Percentiles rank a stretch among this genome's conserved stretches.
Evolutionary conservation across 2,113 vertebrate genomes (phyloP).

Genomic region (Odontophorus gujanensis): DNA sequence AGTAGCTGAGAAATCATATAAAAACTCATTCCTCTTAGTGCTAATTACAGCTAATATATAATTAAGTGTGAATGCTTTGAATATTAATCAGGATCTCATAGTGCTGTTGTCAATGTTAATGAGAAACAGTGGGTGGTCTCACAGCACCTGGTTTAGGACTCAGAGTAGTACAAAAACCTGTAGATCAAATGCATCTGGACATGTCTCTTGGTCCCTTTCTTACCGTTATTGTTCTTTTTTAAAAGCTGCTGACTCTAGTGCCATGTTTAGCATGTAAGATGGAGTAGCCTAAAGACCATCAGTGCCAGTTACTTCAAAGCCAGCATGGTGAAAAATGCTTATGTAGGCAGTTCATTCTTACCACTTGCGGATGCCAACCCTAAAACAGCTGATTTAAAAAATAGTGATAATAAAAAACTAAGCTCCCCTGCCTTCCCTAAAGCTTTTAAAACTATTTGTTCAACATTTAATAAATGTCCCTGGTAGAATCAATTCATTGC

Average conservation of each 20-base stretch:
- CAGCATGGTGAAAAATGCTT: neutral
- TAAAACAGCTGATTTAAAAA: neutral
- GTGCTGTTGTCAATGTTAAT: slow-evolving; percentile 81
- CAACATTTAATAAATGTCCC: neutral
- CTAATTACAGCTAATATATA: too few relatives aligned
- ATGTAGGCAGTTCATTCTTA: neutral
- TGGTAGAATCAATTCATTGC: neutral
- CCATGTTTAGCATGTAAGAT: neutral
- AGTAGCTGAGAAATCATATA: slow-evolving; percentile 61
- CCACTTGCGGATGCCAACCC: neutral
- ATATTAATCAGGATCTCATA: slow-evolving; percentile 80
- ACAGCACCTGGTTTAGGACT: slow-evolving; percentile 79
- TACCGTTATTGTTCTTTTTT: neutral
- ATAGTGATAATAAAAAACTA: neutral
- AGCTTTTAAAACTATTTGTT: neutral
- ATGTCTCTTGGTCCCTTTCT: neutral
- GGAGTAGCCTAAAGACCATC: neutral
- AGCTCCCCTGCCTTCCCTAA: neutral
- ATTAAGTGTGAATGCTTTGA: slow-evolving; percentile 75
- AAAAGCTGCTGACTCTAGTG: slow-evolving; percentile 16
- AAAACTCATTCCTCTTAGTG: slow-evolving; percentile 72
- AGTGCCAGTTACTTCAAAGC: neutral
- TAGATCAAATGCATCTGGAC: neutral
- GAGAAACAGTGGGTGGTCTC: slow-evolving; percentile 74
- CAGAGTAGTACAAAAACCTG: slow-evolving; percentile 18